Conservation (phyloP, 2,888 invertebrate genomes). For the Ophion costatus region DNA sequence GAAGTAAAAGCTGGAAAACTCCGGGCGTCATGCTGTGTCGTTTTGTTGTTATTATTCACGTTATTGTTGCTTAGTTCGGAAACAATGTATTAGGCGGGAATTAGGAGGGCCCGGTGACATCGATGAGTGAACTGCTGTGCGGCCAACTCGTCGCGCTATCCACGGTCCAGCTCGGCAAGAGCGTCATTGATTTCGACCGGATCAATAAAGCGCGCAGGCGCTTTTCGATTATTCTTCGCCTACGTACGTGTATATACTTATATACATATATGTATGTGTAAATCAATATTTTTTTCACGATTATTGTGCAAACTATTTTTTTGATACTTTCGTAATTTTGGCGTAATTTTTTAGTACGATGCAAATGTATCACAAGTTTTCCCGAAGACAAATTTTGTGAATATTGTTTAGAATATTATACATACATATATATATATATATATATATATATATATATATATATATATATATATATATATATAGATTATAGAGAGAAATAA, state of each 20-base stretch:
- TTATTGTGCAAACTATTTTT: no score
- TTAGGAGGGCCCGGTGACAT: not conserved
- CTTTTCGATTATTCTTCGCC: slow-evolving; percentile 28
- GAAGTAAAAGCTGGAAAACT: slow-evolving; percentile 44
- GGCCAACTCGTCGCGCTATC: slow-evolving; percentile 1
- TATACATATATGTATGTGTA: slow-evolving; percentile 2
- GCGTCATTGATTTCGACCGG: slow-evolving; percentile 49
- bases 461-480: no score
- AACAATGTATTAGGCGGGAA: not conserved
- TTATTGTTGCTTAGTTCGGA: not conserved
- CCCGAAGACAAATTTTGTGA: no score
- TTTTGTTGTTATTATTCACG: not conserved
- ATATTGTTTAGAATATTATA: no score
- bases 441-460: no score
- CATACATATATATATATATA: no score
- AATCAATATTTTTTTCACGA: not conserved
- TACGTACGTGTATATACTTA: not conserved
- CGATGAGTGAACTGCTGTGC: slow-evolving; percentile 7
- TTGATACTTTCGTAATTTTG: no score
- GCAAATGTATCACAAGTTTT: no score
- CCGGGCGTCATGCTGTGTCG: slow-evolving; percentile 34
- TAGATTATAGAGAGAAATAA: no score
- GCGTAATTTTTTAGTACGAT: no score
- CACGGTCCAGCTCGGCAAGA: slow-evolving; percentile 13
- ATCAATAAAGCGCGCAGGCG: slow-evolving; percentile 69